Conservation (phyloP, 1,140 invertebrate species). For the Leptoteleia sp. region DNA sequence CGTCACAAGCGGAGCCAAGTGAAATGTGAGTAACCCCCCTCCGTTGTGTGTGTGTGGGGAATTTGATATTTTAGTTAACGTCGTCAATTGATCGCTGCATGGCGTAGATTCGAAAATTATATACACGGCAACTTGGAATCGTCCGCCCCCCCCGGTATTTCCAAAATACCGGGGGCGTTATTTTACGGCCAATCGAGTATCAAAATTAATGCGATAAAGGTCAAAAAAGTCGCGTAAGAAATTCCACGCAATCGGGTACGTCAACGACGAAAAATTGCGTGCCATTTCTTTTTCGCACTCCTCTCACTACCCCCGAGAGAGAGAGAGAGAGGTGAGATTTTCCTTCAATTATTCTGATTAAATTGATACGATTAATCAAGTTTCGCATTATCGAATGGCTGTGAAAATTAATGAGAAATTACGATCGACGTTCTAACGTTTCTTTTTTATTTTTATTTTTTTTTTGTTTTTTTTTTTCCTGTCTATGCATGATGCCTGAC, state of each 20-base stretch:
- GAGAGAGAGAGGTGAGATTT: too few species aligned
- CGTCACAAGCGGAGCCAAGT: constrained; percentile 88
- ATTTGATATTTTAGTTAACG: constrained; percentile 25
- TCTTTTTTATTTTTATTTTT: constrained; percentile 7
- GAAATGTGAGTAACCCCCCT: constrained; percentile 90
- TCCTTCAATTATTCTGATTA: too few species aligned
- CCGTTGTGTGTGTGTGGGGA: too few species aligned
- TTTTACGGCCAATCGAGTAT: not conserved
- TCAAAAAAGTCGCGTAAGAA: too few species aligned
- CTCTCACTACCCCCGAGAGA: too few species aligned
- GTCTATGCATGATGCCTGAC: constrained; percentile 37
- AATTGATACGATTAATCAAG: too few species aligned
- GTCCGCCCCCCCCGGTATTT: too few species aligned
- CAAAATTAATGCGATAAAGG: too few species aligned
- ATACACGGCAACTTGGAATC: not conserved
- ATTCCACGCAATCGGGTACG: too few species aligned
- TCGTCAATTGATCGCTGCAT: constrained; percentile 49
- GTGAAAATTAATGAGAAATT: not conserved
- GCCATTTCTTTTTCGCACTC: too few species aligned
- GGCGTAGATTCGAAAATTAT: constrained; percentile 21
- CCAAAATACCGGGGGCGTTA: too few species aligned
- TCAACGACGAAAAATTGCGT: too few species aligned
- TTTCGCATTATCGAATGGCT: not conserved
- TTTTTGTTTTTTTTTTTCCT: constrained; percentile 13
- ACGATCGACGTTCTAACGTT: not conserved